phyloP scores from a whole-genome alignment of 2,113 vertebrate genomes.

The Nyctibius bracteatus region DNA sequence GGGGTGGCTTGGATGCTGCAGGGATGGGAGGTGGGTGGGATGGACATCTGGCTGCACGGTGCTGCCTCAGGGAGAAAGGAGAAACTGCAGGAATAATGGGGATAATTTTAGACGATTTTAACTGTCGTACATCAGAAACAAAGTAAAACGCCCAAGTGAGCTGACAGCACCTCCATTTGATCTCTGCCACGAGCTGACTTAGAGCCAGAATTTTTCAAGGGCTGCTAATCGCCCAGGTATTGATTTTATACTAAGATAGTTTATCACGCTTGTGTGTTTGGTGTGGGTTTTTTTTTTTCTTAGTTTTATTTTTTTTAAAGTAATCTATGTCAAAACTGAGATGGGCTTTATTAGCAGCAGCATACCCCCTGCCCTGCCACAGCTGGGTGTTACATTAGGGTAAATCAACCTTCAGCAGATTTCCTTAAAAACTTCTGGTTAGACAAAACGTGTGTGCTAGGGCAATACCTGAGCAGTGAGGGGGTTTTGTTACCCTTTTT shows the following conservation, averaged over 20 bases:
- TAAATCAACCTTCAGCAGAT: neutral
- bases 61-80: neutral
- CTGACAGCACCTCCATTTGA: constrained; percentile 45
- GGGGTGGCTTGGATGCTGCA: neutral
- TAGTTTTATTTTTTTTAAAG: neutral
- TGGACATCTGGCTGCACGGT: neutral
- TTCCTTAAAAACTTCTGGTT: neutral
- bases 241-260: constrained; percentile 66
- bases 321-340: constrained; percentile 18
- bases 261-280: constrained; percentile 44
- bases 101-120: neutral
- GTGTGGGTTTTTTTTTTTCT: neutral
- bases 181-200: constrained; percentile 22
- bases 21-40: neutral
- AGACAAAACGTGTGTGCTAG: neutral
- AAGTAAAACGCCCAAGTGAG: constrained; percentile 38
- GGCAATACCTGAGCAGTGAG: neutral
- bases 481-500: too few relatives aligned
- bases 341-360: constrained; percentile 42
- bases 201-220: constrained; percentile 36
- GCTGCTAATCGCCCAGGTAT: constrained; percentile 62
- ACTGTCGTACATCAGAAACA: neutral
- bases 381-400: neutral
- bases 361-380: neutral
- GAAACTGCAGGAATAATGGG: neutral